Conservation (phyloP, 1,140 invertebrate genomes). For the Bradysia coprophila region DNA sequence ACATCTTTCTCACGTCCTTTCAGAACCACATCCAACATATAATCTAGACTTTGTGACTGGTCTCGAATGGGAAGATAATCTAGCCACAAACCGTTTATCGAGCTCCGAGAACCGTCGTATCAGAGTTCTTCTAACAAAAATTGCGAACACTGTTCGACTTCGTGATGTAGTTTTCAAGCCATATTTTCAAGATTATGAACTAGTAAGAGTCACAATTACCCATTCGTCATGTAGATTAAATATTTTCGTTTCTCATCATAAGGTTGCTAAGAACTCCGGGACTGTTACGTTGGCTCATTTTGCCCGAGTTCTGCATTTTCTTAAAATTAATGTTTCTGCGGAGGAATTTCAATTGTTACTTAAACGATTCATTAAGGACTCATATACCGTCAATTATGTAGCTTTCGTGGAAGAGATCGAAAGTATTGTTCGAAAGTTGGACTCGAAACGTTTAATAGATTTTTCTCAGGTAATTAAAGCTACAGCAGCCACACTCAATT, state of each 20-base stretch:
- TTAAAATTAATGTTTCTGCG: conserved; percentile 37
- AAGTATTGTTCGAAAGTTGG: conserved; percentile 27
- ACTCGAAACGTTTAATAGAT: conserved; percentile 11
- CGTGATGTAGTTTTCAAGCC: conserved; percentile 36
- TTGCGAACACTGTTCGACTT: conserved; percentile 31
- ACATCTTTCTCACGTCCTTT: too few relatives aligned
- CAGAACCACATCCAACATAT: conserved; percentile 27
- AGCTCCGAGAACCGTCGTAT: conserved; percentile 37
- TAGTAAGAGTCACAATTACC: conserved; percentile 23
- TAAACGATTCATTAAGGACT: conserved; percentile 45
- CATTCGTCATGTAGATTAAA: too few relatives aligned
- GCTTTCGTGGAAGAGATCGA: conserved; percentile 41
- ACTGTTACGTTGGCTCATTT: conserved; percentile 50
- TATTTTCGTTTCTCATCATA: background rate
- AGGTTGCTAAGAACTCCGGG: conserved; percentile 50
- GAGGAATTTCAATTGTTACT: conserved; percentile 46
- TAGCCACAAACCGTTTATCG: conserved; percentile 36
- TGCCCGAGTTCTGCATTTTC: conserved; percentile 41
- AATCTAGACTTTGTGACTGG: conserved; percentile 28
- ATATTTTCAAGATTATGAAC: conserved; percentile 57
- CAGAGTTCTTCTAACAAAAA: conserved; percentile 42
- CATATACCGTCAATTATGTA: conserved; percentile 49
- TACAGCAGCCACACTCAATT: background rate
- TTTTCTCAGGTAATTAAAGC: conserved; percentile 9
- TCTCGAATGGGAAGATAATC: conserved; percentile 39